Conservation (phyloP, 2,888 invertebrate species). For the Standfussiana lucernea region DNA sequence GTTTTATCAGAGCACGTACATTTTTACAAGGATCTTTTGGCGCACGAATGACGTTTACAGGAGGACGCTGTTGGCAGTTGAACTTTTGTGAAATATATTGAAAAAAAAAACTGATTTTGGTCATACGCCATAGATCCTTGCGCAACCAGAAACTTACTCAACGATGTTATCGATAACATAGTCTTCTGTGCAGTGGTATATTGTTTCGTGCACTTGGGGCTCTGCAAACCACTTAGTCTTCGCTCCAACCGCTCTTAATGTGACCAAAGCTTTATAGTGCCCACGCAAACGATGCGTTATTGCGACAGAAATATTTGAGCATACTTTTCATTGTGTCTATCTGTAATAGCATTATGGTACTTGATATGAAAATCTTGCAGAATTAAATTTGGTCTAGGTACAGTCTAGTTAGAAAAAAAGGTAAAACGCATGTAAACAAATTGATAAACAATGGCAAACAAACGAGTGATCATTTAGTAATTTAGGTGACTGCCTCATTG, state of each 20-base stretch:
- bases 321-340: slow-evolving; percentile 10
- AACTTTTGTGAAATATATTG: background rate
- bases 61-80: background rate
- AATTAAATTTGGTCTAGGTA: background rate
- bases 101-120: background rate
- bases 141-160: background rate
- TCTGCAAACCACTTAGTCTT: background rate
- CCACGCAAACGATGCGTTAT: slow-evolving; percentile 37
- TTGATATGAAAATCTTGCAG: background rate
- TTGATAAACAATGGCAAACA: too few species aligned
- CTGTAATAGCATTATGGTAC: background rate
- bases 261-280: slow-evolving; percentile 14
- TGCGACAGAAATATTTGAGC: slow-evolving; percentile 18
- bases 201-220: background rate
- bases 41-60: background rate
- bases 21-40: background rate
- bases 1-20: background rate
- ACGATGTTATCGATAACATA: background rate
- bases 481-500: too few species aligned
- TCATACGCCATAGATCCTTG: background rate
- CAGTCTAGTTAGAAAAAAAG: background rate
- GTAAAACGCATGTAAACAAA: too few species aligned
- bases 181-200: background rate
- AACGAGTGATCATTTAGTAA: too few species aligned
- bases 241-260: background rate